phyloP scores from a whole-genome alignment of 2,797 vertebrate genomes.

The Intellagama lesueurii region DNA sequence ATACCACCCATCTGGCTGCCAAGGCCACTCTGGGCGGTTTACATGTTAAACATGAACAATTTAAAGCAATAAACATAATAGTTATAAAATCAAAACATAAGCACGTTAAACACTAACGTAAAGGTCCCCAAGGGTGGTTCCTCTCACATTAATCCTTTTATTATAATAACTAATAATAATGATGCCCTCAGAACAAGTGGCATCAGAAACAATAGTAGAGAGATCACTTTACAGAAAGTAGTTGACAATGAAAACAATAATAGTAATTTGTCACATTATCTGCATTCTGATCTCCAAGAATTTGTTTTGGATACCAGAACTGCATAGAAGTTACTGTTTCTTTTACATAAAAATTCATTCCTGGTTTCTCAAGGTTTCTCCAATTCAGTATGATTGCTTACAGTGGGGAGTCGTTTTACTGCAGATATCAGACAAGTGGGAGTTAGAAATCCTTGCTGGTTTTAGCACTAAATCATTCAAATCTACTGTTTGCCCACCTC shows the following conservation, averaged over 20 bases:
- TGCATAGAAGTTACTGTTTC: background rate
- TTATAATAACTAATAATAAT: background rate
- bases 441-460: background rate
- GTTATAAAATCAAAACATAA: background rate
- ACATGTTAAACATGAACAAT: no score
- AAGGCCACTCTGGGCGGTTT: no score
- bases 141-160: background rate
- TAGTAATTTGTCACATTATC: background rate
- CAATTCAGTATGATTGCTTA: background rate
- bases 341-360: background rate
- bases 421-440: background rate
- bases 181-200: background rate
- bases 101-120: constrained; percentile 9
- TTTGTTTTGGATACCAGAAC: background rate
- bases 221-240: background rate
- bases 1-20: no score
- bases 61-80: no score
- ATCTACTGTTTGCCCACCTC: background rate
- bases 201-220: background rate
- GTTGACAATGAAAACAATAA: background rate
- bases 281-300: background rate
- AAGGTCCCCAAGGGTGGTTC: background rate
- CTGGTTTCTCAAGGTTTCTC: background rate
- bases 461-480: background rate
- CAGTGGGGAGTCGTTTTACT: background rate